Evolutionary conservation across 2,888 invertebrate species (phyloP), one percentile per base, ranked within the genome.

Genomic region (Lasioglossum lativentre): DNA sequence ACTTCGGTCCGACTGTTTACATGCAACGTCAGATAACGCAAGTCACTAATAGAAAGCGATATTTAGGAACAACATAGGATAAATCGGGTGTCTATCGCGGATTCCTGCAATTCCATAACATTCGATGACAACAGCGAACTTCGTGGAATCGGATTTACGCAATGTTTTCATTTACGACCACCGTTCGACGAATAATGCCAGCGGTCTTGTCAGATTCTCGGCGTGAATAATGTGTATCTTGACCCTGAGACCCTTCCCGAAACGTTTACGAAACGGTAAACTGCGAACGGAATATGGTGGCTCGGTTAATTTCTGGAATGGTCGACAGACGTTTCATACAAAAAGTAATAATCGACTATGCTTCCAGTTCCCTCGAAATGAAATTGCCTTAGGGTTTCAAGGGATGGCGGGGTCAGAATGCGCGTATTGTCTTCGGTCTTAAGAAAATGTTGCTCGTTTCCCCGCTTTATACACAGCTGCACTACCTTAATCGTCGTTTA

Each of bases 31-130:
- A 86, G 82, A 78, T 86, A 88, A 84, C 76, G 8, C 27, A 78
- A 81, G 73, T 81, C 70, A 83, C 79, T 73, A 83, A 88, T 66
- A 52, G 80, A 74, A 82, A 82, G 70, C 59, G 30, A 40, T 63
- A 45, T 66, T 78, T 42, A 1, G 1, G 1, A 19, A 59, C 10
- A 56, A 8, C 30, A 38, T 56, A 68, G n/a, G 16, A 56, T 5
- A 30, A n/a, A 52, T 30, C 23, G 27, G 16, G 30, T 38, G 23
- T 27, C n/a, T 14, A n/a, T 40, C 14, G 23, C 8, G 38, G 6
- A 52, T 63, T 66, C 38, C 56, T n/a, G 10, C 1, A 14, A 23
- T 2, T n/a, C 14, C 70, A 14, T n/a, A 4, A 16, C n/a, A 5
- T 19, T 2, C 34, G 27, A 68, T 68, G 68, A 68, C 68, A 45